These are phyloP conservation scores for Meleagris gallopavo DNA, from an alignment of 2,113 vertebrate genomes.

Conservation along the genomic window DNA sequence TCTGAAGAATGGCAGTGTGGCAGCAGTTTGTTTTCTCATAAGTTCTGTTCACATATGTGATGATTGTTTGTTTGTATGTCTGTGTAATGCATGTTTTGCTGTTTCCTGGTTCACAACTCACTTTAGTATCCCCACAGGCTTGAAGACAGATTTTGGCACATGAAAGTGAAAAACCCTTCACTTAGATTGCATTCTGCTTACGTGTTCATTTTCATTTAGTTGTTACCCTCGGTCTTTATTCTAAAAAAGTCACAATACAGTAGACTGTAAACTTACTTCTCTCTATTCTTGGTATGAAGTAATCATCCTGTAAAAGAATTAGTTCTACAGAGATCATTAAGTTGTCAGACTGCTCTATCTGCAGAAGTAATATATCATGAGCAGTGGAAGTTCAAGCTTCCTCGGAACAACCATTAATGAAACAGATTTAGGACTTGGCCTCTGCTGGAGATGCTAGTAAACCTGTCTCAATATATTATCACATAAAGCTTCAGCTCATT, in stretches of 20 bases:
- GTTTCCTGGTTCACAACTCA: background rate
- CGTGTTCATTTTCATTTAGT: background rate
- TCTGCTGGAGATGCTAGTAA: constrained; percentile 28
- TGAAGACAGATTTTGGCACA: background rate
- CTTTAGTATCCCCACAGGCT: background rate
- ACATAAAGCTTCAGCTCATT: background rate
- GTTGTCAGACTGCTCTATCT: background rate
- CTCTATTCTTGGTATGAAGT: background rate
- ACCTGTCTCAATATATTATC: background rate
- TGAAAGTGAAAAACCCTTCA: background rate
- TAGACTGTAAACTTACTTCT: background rate
- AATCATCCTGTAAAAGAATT: constrained; percentile 33
- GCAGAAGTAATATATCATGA: background rate
- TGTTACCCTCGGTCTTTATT: background rate
- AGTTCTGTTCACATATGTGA: background rate
- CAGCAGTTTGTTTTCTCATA: background rate
- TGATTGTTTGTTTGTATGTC: background rate
- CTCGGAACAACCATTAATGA: background rate
- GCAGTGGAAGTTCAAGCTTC: constrained; percentile 2
- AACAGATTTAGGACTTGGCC: background rate
- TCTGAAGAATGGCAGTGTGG: background rate
- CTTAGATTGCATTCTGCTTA: background rate
- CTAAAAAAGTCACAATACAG: background rate
- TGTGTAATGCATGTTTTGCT: background rate
- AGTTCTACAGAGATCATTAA: constrained; percentile 16